Percentiles rank a stretch among this genome's conserved stretches.
Evolutionary conservation across 2,888 invertebrate species (phyloP).

Genomic region (Leptopterna dolabrata): DNA sequence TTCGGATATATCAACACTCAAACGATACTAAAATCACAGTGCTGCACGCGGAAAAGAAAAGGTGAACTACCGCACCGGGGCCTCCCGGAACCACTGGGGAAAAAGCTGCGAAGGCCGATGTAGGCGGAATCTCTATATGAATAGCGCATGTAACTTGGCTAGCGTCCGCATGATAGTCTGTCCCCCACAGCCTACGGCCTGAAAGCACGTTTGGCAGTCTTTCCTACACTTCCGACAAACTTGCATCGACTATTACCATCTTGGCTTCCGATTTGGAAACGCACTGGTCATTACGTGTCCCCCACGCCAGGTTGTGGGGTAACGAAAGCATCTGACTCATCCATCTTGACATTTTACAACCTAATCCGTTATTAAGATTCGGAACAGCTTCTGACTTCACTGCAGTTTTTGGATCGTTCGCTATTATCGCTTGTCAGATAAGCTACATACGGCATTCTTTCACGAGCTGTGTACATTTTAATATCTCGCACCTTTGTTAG

Average conservation of each 20-base stretch:
- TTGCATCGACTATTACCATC: constrained; percentile 25
- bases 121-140: constrained; percentile 22
- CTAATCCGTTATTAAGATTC: background rate
- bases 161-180: background rate
- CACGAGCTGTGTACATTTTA: no score
- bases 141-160: constrained; percentile 49
- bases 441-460: background rate
- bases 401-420: background rate
- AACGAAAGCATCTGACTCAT: background rate
- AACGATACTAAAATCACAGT: background rate
- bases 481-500: no score
- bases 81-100: background rate
- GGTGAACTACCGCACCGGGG: background rate
- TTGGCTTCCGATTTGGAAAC: background rate
- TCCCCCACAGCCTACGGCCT: background rate
- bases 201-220: constrained; percentile 18
- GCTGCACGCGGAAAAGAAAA: background rate
- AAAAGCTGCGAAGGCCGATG: background rate
- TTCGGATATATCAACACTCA: background rate
- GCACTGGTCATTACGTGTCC: background rate
- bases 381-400: background rate
- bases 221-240: constrained; percentile 26
- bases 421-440: background rate
- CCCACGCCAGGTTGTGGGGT: background rate
- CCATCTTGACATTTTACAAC: background rate